Conservation (phyloP, 2,113 vertebrate species). For the Ochotona curzoniae region DNA sequence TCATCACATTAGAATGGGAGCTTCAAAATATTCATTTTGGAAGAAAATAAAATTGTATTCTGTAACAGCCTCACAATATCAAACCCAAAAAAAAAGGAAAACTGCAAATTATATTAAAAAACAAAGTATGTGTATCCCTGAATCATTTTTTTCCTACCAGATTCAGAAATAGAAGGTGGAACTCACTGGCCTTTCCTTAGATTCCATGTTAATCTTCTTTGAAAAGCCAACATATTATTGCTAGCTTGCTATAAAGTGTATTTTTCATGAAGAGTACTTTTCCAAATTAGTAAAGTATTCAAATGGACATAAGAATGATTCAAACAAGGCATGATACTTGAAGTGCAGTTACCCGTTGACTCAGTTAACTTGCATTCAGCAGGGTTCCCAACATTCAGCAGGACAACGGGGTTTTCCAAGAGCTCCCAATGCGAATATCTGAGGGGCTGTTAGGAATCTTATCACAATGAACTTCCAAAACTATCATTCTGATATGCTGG, state of each 20-base stretch:
- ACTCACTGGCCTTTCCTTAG: neutral
- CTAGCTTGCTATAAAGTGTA: neutral
- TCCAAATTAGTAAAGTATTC: neutral
- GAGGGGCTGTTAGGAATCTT: neutral
- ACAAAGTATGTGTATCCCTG: neutral
- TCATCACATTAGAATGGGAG: neutral
- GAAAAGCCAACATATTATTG: conserved; percentile 26
- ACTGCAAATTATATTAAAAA: neutral
- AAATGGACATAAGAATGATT: conserved; percentile 12
- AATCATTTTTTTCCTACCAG: neutral
- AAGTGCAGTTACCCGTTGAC: neutral
- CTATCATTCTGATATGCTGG: neutral
- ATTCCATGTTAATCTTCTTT: neutral
- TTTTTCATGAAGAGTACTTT: conserved; percentile 12
- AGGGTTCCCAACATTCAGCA: neutral
- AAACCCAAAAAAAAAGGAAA: conserved; percentile 24
- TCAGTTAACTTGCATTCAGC: neutral
- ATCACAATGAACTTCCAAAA: conserved; percentile 2
- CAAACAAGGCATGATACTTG: conserved; percentile 20
- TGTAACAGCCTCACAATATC: neutral
- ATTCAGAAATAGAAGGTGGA: conserved; percentile 23
- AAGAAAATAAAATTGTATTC: neutral
- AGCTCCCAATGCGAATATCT: neutral
- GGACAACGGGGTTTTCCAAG: neutral
- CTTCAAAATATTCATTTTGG: neutral